These are phyloP conservation scores for Drepana arcuata DNA, from an alignment of 1,140 invertebrate genomes.

Conservation along the genomic window DNA sequence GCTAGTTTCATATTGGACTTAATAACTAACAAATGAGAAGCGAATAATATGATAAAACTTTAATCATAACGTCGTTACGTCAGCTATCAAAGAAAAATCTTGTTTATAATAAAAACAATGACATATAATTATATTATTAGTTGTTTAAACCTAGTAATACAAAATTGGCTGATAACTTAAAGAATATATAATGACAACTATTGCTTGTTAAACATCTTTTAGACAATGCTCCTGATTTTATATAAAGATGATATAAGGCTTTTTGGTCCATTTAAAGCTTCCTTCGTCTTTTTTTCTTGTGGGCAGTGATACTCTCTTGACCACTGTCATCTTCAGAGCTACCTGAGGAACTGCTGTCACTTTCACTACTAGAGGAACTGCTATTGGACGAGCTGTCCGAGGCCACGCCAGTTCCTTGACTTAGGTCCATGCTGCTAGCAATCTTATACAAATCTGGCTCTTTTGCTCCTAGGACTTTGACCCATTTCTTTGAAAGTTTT, in stretches of 20 bases:
- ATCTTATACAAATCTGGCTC: conserved; percentile 88
- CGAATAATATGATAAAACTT: conserved; percentile 20
- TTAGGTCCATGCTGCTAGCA: conserved; percentile 90
- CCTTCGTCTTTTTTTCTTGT: conserved; percentile 86
- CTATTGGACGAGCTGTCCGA: conserved; percentile 95
- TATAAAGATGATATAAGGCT: conserved; percentile 17
- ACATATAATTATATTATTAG: conserved; percentile 31
- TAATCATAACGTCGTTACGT: conserved; percentile 24
- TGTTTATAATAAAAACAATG: conserved; percentile 37
- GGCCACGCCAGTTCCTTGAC: conserved; percentile 89
- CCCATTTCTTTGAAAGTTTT: conserved; percentile 93
- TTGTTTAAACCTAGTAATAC: conserved; percentile 62
- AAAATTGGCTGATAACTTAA: conserved; percentile 44
- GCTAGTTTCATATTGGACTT: too few relatives aligned
- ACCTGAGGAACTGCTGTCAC: conserved; percentile 75
- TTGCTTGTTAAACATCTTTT: too few relatives aligned
- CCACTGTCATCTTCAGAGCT: conserved; percentile 82
- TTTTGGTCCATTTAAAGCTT: conserved; percentile 42
- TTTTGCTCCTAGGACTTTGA: conserved; percentile 79
- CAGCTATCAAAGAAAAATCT: conserved; percentile 37
- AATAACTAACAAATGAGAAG: too few relatives aligned
- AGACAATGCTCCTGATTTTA: conserved; percentile 16
- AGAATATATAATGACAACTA: too few relatives aligned
- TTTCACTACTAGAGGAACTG: conserved; percentile 84
- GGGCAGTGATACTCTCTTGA: conserved; percentile 89